Base-by-base conservation (phyloP, 2,113 vertebrate species). In the Sigmodon hispidus region DNA sequence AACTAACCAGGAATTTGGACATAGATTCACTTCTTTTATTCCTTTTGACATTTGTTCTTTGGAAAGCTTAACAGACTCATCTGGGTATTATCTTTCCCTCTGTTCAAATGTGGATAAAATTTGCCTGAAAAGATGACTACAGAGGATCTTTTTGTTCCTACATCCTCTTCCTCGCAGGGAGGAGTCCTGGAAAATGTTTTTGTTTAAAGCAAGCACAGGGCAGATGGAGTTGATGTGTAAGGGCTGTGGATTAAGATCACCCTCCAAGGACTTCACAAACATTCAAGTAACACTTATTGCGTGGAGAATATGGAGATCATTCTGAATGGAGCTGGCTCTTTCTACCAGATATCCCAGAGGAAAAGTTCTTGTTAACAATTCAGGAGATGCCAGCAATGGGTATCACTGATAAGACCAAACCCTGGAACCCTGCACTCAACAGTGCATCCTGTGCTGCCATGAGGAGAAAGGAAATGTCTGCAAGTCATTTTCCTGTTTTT, bases 281-380 rank as follows among this genome's bases (percentile, higher is more conserved):
- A 5, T 8, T 73, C 43, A 43, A 92, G 70, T 29, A 50, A 55
- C 26, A 36, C 63, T 65, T 10, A 17, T 63, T 57, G 75, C 83
- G 86, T 45, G 45, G 50, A 80, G 21, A 73, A 76, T 40, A 73
- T 3, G 55, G 84, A 50, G 95, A 94, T 79, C 36, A 75, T n/a
- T 95, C 79, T 55, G 57, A 83, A 34, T 5, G 57, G 80, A 89
- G 52, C 43, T 76, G 57, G 83, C 57, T 45, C 57, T 50, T 57
- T 76, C 87, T 89, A 79, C 63, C 80, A 69, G 52, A 59, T 79
- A 57, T 61, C 85, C 87, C 43, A 57, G 8, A 76, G 59, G 93
- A 80, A 61, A 96, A 81, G 80, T n/a, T 81, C 65, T 55, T 57
- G 75, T 94, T 96, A 92, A 81, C 91, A 93, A 95, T 96, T 96